Evolutionary conservation across 2,113 vertebrate genomes (phyloP), one percentile per base, ranked within the genome.

Genomic region (Cyphotilapia sp.): DNA sequence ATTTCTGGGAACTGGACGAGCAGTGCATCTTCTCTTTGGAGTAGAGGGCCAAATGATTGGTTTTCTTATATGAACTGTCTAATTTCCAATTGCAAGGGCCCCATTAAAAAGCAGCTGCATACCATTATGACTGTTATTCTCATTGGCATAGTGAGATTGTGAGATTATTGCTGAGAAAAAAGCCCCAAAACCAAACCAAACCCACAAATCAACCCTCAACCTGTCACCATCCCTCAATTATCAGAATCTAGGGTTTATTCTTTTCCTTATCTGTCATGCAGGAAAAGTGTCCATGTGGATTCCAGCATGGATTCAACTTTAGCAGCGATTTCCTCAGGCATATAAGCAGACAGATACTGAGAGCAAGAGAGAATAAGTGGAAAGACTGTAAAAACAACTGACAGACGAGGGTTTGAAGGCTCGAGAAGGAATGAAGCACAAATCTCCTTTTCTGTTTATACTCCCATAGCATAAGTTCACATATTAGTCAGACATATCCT

Each of bases 81-180:
- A 80, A 93, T 95, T 95, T 94, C 74, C 81, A 86, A 83, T 80
- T 92, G 69, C 85, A 94, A 84, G 76, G 81, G 90, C 86, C 88
- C 87, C 88, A 87, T 88, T 88, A 91, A 78, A 69, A 69, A 88
- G 93, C 96, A 96, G 95, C 93, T 96, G 96, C 90, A 91, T 81
- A 57, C 76, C 83, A 96, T 96, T 96, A 96, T 82, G 57, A 63
- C 83, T 19, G 84, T 80, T 90, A 57, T 87, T 82, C 91, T 92
- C 88, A 74, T 71, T 95, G 91, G 87, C 93, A 88, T 89, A 9
- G 87, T 42, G 53, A 81, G 82, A 86, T 91, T 89, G 88, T 93
- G 80, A 86, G 85, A 87, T 89, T 93, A 78, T 87, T 53, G 89
- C 87, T 53, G 90, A 93, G 86, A 91, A 56, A 90, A 88, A 83